Conservation (phyloP, 2,797 vertebrate species). For the Dermochelys coriacea region DNA sequence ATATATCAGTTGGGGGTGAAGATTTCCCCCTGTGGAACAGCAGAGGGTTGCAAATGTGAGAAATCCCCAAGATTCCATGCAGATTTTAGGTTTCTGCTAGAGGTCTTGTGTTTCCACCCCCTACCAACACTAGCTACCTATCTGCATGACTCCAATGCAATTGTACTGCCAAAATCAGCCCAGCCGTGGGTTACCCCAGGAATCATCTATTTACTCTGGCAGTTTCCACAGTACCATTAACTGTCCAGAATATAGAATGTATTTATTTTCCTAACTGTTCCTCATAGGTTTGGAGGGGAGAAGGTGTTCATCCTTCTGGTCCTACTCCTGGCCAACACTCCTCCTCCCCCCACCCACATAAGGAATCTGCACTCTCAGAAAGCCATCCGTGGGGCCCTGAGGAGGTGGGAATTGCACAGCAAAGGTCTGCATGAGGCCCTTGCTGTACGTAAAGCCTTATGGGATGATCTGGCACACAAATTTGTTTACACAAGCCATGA, state of each 20-base stretch:
- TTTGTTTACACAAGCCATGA: neutral
- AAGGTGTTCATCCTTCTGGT: neutral
- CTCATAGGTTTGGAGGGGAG: neutral
- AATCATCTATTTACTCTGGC: neutral
- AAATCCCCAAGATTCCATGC: neutral
- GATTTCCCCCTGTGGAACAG: neutral
- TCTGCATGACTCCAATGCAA: neutral
- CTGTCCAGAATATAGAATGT: neutral
- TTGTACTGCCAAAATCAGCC: rapidly evolving
- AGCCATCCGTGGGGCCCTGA: neutral
- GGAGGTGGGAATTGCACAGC: neutral
- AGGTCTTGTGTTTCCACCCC: neutral
- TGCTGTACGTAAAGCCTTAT: neutral
- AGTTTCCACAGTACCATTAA: neutral
- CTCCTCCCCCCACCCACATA: neutral
- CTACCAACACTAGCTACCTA: neutral
- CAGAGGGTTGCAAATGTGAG: neutral
- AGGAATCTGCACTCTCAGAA: neutral
- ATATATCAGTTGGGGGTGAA: neutral
- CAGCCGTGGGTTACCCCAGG: neutral
- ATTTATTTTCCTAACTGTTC: neutral
- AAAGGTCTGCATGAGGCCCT: neutral
- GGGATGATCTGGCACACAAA: neutral
- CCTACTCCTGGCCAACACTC: neutral
- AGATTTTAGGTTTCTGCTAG: neutral